Evolutionary conservation across 2,113 vertebrate genomes (phyloP), one percentile per base, ranked within the genome.

Genomic region (Cichladusa arquata): DNA sequence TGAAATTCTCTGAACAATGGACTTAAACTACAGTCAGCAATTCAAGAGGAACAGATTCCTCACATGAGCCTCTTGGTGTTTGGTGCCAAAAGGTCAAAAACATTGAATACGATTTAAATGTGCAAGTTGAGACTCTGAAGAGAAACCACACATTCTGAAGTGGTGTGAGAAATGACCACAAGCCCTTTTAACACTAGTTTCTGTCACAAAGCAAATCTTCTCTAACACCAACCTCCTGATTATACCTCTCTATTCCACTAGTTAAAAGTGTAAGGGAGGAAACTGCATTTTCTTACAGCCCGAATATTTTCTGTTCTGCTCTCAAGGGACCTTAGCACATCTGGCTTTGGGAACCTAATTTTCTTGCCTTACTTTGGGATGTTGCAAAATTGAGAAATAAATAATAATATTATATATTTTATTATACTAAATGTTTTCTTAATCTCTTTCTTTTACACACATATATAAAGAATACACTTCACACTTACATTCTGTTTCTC

Each of bases 41-140:
- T 97, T 97, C 96, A 97, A 96, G 82, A 97, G 90, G 83, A 98
- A 92, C 93, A 95, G 90, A 97, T 95, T 97, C 93, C 95, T 98
- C 94, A 86, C 90, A 97, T 94, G 93, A 96, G 91, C 90, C 83
- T 98, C 95, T 95, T 97, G 92, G 92, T 96, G 88, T 71, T 79
- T 95, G 88, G 91, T 96, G 89, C 85, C 95, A 97, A 97, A 98
- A 98, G 97, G 97, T 98, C 96, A 96, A 79, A 91, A 96, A 95
- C 82, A 90, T 82, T 90, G 83, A 97, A 97, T 96, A 69, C 3
- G 38, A 97, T 98, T 97, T 97, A 97, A 98, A 98, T 96, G 97
- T 97, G 88, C 96, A 98, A 97, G 95, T 48, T 87, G 87, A 92
- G 93, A 96, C 74, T 79, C 60, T 95, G 64, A 91, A 95, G 81